phyloP scores from a whole-genome alignment of 2,113 vertebrate genomes.

The Ceyx melanurus region DNA sequence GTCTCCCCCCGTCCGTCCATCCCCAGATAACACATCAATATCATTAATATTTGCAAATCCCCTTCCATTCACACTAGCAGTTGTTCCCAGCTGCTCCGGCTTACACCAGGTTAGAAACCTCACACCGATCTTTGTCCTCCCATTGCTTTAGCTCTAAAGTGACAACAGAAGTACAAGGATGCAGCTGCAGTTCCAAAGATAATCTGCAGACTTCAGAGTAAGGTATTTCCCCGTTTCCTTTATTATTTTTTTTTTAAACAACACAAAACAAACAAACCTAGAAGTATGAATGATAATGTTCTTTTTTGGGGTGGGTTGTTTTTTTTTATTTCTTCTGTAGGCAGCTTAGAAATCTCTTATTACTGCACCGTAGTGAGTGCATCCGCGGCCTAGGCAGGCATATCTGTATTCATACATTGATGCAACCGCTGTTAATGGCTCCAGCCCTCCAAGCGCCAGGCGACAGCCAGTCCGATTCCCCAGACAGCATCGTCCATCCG shows the following conservation, averaged over 20 bases:
- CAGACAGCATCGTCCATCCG: background rate
- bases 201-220: background rate
- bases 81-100: background rate
- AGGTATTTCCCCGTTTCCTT: background rate
- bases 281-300: rapidly evolving
- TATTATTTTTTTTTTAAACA: background rate
- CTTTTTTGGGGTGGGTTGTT: too few relatives aligned
- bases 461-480: background rate
- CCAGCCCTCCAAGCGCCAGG: background rate
- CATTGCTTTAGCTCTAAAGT: background rate
- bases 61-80: background rate
- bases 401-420: constrained; percentile 21
- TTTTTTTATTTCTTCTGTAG: background rate
- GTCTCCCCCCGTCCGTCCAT: background rate
- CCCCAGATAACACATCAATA: background rate
- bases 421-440: constrained; percentile 34
- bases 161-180: background rate
- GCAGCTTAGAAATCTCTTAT: background rate
- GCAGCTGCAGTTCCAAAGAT: background rate
- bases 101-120: background rate
- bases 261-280: background rate
- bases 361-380: background rate
- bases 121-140: background rate
- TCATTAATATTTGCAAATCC: background rate
- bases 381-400: constrained; percentile 12